Evolutionary conservation across 2,888 invertebrate species (phyloP).

Genomic region (Aleiodes testaceus): DNA sequence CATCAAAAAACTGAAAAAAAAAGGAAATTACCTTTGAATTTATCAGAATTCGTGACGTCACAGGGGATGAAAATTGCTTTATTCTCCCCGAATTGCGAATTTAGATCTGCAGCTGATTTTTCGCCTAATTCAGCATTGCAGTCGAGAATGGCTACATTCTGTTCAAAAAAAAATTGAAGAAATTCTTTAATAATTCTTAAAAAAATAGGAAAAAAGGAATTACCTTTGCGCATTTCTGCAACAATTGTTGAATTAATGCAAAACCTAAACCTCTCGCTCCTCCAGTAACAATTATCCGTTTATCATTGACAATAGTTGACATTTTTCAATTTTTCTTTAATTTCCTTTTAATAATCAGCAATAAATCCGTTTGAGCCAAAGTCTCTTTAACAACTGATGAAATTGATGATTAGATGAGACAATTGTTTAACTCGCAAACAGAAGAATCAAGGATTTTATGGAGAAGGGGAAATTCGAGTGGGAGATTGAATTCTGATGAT

Average conservation of each 20-base stretch:
- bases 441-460: no score
- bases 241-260: conserved; percentile 60
- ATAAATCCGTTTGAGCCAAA: no score
- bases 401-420: no score
- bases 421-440: no score
- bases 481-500: no score
- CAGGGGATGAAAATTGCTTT: conserved; percentile 74
- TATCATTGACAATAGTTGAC: conserved; percentile 59
- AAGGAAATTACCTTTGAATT: conserved; percentile 70
- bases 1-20: no score
- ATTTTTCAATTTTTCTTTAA: background rate
- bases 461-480: no score
- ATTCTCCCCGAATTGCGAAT: conserved; percentile 60
- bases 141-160: conserved; percentile 63
- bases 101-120: conserved; percentile 56
- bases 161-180: conserved; percentile 71
- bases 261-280: conserved; percentile 62
- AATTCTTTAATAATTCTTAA: background rate
- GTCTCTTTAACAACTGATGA: no score
- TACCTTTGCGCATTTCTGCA: conserved; percentile 65
- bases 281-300: conserved; percentile 65
- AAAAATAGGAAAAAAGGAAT: conserved; percentile 40
- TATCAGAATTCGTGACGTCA: conserved; percentile 72
- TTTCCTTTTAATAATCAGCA: no score
- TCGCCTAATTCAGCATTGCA: conserved; percentile 55